phyloP scores from a whole-genome alignment of 2,888 invertebrate species.

The Meganola albula region DNA sequence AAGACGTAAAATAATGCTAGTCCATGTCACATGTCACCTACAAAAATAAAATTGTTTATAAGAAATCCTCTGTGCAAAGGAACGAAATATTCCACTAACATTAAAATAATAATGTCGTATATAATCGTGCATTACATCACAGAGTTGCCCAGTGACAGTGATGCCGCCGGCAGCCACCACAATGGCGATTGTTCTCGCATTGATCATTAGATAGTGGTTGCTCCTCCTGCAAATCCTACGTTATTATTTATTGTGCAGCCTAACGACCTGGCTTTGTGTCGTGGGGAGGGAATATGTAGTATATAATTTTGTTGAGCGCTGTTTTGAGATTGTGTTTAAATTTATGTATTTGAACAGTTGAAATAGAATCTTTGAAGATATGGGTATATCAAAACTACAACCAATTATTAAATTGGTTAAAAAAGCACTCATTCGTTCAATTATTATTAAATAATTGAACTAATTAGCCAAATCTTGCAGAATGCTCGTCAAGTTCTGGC shows the following conservation, averaged over 20 bases:
- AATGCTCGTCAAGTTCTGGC: no score
- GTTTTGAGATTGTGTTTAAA: constrained; percentile 4
- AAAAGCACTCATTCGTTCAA: no score
- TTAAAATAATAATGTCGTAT: constrained; percentile 28
- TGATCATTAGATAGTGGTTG: constrained; percentile 45
- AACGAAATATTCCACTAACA: constrained; percentile 1
- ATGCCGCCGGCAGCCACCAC: constrained; percentile 59
- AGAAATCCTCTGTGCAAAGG: no score
- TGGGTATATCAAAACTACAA: no score
- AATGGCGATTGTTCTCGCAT: constrained; percentile 64
- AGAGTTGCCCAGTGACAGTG: constrained; percentile 55
- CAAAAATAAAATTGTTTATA: no score
- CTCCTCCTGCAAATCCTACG: constrained; percentile 43
- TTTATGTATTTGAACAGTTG: constrained; percentile 6
- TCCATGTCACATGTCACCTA: no score
- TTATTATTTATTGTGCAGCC: constrained; percentile 38
- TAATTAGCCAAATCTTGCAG: no score
- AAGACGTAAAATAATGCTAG: no score
- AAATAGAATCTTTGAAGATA: no score
- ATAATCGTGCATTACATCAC: constrained; percentile 33
- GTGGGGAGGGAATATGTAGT: constrained; percentile 25
- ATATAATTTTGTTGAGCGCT: constrained; percentile 26
- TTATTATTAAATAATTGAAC: no score
- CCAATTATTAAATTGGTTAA: no score
- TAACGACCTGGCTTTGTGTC: constrained; percentile 28